These are phyloP conservation scores for Ia io DNA, from an alignment of 2,113 vertebrate genomes.

Conservation along the genomic window DNA sequence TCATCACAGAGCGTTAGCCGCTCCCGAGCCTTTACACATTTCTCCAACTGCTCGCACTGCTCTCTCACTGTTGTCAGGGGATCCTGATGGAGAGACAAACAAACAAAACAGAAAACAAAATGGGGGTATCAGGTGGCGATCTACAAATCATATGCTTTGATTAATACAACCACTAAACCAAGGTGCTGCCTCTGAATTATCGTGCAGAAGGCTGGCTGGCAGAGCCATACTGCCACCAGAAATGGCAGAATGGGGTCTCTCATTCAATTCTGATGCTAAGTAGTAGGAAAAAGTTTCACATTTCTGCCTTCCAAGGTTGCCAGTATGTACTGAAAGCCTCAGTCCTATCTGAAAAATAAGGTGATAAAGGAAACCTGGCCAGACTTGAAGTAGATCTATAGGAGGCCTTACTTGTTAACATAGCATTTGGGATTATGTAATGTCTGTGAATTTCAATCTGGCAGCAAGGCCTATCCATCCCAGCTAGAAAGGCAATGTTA, in stretches of 20 bases:
- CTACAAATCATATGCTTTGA: conserved; percentile 15
- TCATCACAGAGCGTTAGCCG: conserved; percentile 86
- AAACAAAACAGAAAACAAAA: background rate
- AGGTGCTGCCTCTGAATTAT: conserved; percentile 59
- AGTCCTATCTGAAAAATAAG: conserved; percentile 68
- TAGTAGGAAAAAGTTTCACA: conserved; percentile 54
- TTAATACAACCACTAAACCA: conserved; percentile 54
- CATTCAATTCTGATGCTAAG: conserved; percentile 68
- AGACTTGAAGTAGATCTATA: conserved; percentile 35
- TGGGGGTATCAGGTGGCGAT: background rate
- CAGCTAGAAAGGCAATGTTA: conserved; percentile 1
- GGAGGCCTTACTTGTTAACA: conserved; percentile 42
- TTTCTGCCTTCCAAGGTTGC: conserved; percentile 61
- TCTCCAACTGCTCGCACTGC: conserved; percentile 87
- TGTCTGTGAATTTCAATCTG: conserved; percentile 25
- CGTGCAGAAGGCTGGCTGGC: conserved; percentile 52
- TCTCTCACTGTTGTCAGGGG: conserved; percentile 86
- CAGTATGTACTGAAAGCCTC: conserved; percentile 60
- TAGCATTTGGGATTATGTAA: conserved; percentile 27
- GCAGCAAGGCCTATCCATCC: background rate
- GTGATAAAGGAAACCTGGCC: conserved; percentile 52
- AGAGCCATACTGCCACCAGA: conserved; percentile 42
- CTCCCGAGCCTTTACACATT: conserved; percentile 87
- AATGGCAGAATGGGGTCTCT: conserved; percentile 52
- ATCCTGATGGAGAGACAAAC: conserved; percentile 80